Base-by-base conservation (phyloP, 1,140 invertebrate species). In the Aphis gossypii region DNA sequence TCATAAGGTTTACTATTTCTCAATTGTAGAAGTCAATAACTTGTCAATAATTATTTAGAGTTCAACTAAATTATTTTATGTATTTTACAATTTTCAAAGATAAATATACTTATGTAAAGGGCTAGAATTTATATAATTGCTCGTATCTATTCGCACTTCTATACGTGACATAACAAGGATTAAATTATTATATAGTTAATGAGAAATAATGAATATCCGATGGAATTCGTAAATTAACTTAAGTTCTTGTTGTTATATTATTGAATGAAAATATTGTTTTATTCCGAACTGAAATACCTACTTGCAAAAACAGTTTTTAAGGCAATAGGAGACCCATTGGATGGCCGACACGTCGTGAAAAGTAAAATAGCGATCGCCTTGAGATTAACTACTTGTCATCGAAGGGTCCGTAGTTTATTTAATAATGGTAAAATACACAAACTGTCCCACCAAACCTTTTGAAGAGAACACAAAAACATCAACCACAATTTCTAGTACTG, bases 361-460 rank as follows among this genome's bases (percentile, higher is more conserved):
- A 38, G 25, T 8, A 35, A 89, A 89, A 89, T 35, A 51, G 18
- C 23, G 6, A 35, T 91, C 54, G 88, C 18, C 88, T 60, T 60
- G 14, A 35, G 46, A 56, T 7, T 23, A 25, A n/a, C 46, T 38
- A 90, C 35, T 60, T 90, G 88, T 90, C 60, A 76, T 91, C 90
- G 38, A 91, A 23, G 90, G 51, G 88, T 54, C 46, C 35, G 46
- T 25, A 41, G 60, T 76, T 91, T 68, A 46, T 91, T 91, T 41
- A 76, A 91, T 30, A n/a, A 21, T n/a, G 25, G 44, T n/a, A n/a
- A 88, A 88, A 88, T 88, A 88, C 44, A 88, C 41, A 48, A 56
- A 30, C 48, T 38, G 4, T 5, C 46, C 21, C 51, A 54, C n/a
- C 7, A 54, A 76, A 76, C 30, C 60, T 6, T n/a, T 23, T 35